Conservation (phyloP, 1,140 invertebrate genomes). For the Plectrocnemia conspersa region DNA sequence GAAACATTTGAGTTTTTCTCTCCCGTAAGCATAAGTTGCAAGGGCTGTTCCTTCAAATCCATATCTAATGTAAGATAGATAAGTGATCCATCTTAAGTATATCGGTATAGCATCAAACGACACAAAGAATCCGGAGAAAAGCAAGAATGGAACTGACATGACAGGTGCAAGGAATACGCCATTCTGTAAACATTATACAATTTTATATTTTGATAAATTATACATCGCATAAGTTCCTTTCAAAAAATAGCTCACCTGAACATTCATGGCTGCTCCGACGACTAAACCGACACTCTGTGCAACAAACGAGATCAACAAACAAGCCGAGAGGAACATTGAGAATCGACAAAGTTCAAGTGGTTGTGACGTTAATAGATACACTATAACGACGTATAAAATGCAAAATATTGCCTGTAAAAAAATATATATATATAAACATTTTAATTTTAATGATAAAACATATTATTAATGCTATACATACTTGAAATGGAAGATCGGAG, state of each 20-base stretch:
- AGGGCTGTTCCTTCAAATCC: constrained; percentile 91
- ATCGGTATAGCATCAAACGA: constrained; percentile 94
- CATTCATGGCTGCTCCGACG: constrained; percentile 91
- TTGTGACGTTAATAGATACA: constrained; percentile 93
- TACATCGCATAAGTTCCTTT: constrained; percentile 3
- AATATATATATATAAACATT: constrained; percentile 6
- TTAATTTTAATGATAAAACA: background rate
- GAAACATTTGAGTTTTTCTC: constrained; percentile 74
- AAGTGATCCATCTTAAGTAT: constrained; percentile 93
- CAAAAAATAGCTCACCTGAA: constrained; percentile 55
- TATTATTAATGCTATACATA: constrained; percentile 43
- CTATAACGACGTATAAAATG: constrained; percentile 86
- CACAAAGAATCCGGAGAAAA: constrained; percentile 96
- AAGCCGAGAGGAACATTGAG: constrained; percentile 83
- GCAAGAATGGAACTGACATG: constrained; percentile 88
- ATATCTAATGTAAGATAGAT: constrained; percentile 91
- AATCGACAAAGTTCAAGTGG: constrained; percentile 79
- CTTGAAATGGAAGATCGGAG: constrained; percentile 95
- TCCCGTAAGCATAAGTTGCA: constrained; percentile 85
- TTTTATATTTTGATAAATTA: constrained; percentile 9
- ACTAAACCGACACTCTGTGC: constrained; percentile 93
- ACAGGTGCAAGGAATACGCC: constrained; percentile 95
- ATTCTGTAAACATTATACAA: constrained; percentile 57
- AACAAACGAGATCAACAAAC: constrained; percentile 88
- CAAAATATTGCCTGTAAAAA: constrained; percentile 77